Base-by-base conservation (phyloP, 1,140 invertebrate genomes). In the Melitaea cinxia region DNA sequence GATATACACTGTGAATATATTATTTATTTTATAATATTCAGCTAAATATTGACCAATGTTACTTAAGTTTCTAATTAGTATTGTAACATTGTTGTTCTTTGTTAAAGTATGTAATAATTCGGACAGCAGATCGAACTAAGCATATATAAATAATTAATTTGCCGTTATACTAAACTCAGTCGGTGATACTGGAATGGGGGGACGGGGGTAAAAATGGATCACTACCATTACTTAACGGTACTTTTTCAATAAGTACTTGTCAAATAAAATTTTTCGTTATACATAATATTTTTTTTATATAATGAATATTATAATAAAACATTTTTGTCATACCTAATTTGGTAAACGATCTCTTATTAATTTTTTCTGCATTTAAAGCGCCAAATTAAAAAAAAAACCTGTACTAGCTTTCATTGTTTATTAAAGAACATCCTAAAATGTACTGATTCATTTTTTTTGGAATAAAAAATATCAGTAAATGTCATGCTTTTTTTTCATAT, bases 391-490 rank as follows among this genome's bases (percentile, higher is more conserved):
- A n/a, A n/a, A n/a, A n/a, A n/a, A n/a, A n/a, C n/a, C n/a, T n/a
- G n/a, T n/a, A n/a, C n/a, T n/a, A n/a, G n/a, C n/a, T n/a, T n/a
- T n/a, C n/a, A n/a, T n/a, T n/a, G n/a, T n/a, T n/a, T n/a, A n/a
- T n/a, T n/a, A n/a, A n/a, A n/a, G n/a, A n/a, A n/a, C n/a, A n/a
- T n/a, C n/a, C n/a, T n/a, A n/a, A n/a, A n/a, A n/a, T n/a, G n/a
- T n/a, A n/a, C n/a, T n/a, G n/a, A n/a, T n/a, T n/a, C n/a, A n/a
- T 39, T 65, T 65, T 56, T 37, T 26, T 35, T 57, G 64, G 42
- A 68, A 69, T 72, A 72, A 69, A 70, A 69, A 56, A 42, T 39
- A 28, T 58, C 62, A 49, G 54, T 28, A 54, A 58, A 68, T 59
- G 66, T 52, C 60, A 17, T 33, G 33, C 70, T 68, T 68, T 71